Percentiles rank a stretch among this genome's conserved stretches.
phyloP scores from a whole-genome alignment of 2,797 vertebrate genomes.

The Antrozous pallidus region DNA sequence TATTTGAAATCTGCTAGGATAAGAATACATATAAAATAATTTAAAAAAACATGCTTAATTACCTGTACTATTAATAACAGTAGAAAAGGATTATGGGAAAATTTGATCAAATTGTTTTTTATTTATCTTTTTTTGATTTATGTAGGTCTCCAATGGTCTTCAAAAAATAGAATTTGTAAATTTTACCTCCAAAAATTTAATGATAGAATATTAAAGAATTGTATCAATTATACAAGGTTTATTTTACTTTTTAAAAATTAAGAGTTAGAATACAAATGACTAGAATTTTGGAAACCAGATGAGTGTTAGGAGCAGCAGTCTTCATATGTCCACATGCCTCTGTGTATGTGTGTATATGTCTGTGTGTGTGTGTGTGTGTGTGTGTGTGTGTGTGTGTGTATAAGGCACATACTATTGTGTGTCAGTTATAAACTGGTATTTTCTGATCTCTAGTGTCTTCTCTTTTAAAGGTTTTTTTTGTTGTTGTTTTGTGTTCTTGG shows the following conservation, averaged over 20 bases:
- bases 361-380: not conserved
- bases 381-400: not conserved
- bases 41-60: not conserved
- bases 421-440: not conserved
- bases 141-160: not conserved
- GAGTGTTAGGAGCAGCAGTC: accelerated
- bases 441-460: not conserved
- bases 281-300: not conserved
- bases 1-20: not conserved
- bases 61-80: not conserved
- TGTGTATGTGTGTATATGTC: not conserved
- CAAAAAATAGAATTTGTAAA: not conserved
- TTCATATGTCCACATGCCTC: not conserved
- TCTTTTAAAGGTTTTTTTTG: not conserved
- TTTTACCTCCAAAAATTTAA: not conserved
- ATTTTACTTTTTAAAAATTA: not conserved
- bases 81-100: not conserved
- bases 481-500: not conserved
- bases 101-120: not conserved
- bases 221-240: not conserved
- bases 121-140: not conserved
- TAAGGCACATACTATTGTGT: not conserved
- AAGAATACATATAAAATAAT: not conserved
- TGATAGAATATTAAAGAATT: not conserved
- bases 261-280: not conserved